Evolutionary conservation across 2,888 invertebrate species (phyloP).

Genomic region (Nephrocerus scutellatus): DNA sequence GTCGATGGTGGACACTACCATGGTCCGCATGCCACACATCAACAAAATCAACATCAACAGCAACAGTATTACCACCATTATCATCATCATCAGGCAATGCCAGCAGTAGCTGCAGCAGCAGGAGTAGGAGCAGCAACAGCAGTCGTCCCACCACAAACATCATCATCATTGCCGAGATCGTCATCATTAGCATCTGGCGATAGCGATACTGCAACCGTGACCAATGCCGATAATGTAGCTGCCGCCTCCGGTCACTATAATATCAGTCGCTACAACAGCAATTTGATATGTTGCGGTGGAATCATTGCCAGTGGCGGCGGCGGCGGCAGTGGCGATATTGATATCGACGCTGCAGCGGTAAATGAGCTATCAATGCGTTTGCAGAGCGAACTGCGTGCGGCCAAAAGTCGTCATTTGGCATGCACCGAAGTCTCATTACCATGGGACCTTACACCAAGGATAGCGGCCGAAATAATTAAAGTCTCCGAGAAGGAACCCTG

Average conservation of each 20-base stretch:
- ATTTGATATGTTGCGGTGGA: conserved; percentile 21
- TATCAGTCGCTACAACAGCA: conserved; percentile 25
- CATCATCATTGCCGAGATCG: conserved; percentile 9
- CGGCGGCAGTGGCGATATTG: conserved; percentile 28
- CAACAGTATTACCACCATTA: conserved; percentile 11
- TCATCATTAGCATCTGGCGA: conserved; percentile 23
- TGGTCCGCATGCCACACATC: conserved; percentile 3
- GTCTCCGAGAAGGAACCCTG: conserved; percentile 86
- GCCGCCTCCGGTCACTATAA: conserved; percentile 23
- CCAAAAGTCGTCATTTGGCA: conserved; percentile 70
- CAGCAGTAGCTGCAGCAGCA: conserved; percentile 4
- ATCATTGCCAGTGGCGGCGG: conserved; percentile 26
- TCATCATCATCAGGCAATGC: conserved; percentile 2
- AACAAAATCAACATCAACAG: conserved; percentile 16
- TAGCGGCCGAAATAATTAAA: conserved; percentile 70
- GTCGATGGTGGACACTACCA: neutral
- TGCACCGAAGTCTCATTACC: conserved; percentile 82
- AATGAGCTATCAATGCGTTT: conserved; percentile 65
- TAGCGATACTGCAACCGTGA: conserved; percentile 22
- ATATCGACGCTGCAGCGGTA: conserved; percentile 40
- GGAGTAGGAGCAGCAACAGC: conserved; percentile 17
- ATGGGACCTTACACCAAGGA: conserved; percentile 69
- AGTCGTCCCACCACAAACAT: conserved; percentile 22
- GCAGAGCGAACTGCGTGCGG: conserved; percentile 71
- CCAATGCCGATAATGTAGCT: conserved; percentile 21